Evolutionary conservation across 2,797 vertebrate genomes (phyloP).

Genomic region (Gymnoscopelus microlampas): DNA sequence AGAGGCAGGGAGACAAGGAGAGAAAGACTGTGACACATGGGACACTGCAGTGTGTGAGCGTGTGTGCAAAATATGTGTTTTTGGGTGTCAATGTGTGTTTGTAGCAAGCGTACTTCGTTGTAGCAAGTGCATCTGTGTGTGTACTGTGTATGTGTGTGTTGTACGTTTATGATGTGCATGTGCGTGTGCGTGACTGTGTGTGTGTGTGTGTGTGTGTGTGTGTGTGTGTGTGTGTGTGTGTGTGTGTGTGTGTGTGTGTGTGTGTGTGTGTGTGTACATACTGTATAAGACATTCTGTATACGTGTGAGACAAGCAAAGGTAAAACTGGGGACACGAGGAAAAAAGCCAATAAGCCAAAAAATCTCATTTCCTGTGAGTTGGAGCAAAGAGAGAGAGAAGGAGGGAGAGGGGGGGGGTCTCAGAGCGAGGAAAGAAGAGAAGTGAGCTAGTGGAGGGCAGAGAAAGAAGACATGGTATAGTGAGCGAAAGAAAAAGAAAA

Average conservation of each 20-base stretch:
- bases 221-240: conserved; percentile 2
- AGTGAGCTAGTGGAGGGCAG: conserved; percentile 6
- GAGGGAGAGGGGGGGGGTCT: not conserved
- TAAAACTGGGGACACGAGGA: conserved; percentile 69
- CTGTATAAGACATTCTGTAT: not conserved
- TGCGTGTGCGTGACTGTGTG: conserved; percentile 5
- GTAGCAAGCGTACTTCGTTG: no score
- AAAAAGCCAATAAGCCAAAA: conserved; percentile 67
- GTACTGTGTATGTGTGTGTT: not conserved
- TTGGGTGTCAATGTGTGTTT: not conserved
- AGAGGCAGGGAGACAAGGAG: no score
- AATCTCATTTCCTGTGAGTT: conserved; percentile 68
- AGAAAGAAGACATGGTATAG: not conserved
- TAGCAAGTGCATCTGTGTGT: not conserved
- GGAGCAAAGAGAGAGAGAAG: conserved; percentile 40
- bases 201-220: not conserved
- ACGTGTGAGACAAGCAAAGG: conserved; percentile 46
- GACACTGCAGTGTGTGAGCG: conserved; percentile 2
- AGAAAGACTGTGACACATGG: not conserved
- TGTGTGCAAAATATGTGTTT: conserved; percentile 1
- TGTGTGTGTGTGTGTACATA: conserved; percentile 2
- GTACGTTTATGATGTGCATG: not conserved
- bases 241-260: not conserved
- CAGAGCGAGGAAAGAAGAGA: not conserved
- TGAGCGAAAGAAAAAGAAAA: conserved; percentile 18